Evolutionary conservation across 2,113 vertebrate genomes (phyloP), one percentile per base, ranked within the genome.

Genomic region (Callopanchax toddi): DNA sequence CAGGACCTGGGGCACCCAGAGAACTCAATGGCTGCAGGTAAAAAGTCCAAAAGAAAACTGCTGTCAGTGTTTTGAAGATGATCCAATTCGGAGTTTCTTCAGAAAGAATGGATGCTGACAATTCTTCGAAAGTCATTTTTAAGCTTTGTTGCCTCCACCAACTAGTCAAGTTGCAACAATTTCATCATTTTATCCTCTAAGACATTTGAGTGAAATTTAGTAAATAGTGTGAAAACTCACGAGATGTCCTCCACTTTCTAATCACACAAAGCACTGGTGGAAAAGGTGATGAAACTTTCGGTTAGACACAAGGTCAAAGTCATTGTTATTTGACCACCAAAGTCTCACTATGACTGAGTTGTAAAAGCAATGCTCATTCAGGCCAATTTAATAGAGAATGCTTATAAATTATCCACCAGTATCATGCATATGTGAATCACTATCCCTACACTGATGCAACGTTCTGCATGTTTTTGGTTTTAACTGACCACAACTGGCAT

Each of bases 1-100:
- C 63, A 56, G 52, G 52, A 25, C 43, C 22, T 15, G 11, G 34
- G 29, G 40, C 40, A 65, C 46, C 12, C 39, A 39, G 45, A 37
- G 34, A 42, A 36, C 50, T 18, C n/a, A 0, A 7, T 17, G 42
- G 43, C 60, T 26, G 21, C 22, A 56, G 32, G 51, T 54, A 34
- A 54, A 46, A 25, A 56, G 25, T 49, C 37, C 17, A 16, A 16
- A n/a, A 25, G 13, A 29, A 53, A 60, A 26, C 51, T 43, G 26
- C 26, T 43, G 53, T 52, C 16, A 2, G 16, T 43, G 32, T 15
- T 71, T 11, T 45, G 37, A 32, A 39, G 32, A 55, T 44, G 48
- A 55, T 59, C 60, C 49, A 40, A 26, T n/a, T 22, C 42, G 32
- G 12, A 34, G 32, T 23, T 25, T 37, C n/a, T 45, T 26, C 26